Evolutionary conservation across 1,140 invertebrate genomes (phyloP), one percentile per base, ranked within the genome.

Genomic region (Drosophila orena): DNA sequence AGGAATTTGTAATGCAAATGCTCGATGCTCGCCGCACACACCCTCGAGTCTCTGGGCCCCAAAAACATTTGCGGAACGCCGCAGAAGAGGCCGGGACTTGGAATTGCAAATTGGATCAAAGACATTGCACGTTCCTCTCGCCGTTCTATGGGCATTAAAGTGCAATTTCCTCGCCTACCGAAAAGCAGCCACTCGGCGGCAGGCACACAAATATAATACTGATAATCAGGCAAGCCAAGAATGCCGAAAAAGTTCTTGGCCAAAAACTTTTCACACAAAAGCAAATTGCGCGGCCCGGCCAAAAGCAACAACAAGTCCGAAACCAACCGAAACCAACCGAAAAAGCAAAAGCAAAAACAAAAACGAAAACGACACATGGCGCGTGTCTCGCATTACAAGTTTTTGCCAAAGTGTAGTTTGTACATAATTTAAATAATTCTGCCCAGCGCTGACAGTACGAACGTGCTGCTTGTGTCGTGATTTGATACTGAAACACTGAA

Each of bases 391-490:
- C 83, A 88, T 83, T 88, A 77, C 71, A 86, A 88, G 71, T 68
- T 44, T 44, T 70, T 65, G 62, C 58, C 64, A 62, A 50, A 75
- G 52, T 78, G 83, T 81, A 83, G 84, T 83, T 86, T 76, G 75
- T 79, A 88, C 76, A 86, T 88, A 72, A 86, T 86, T 86, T 86
- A 83, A 86, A 86, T 86, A 86, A 77, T 89, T 50, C 64, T 79
- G 61, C 61, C 66, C 52, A 75, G 58, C 61, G 78, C 70, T 75
- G 81, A 81, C 83, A 81, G 78, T 68, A 58, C 38, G 59, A 62
- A 78, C 78, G 74, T 85, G 81, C 64, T 57, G 80, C 49, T 60
- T 66, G 80, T 75, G 81, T 70, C 59, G 55, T 61, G 83, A 79
- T 85, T 81, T 76, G 78, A 83, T 88, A 70, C 59, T 49, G 22